Base-by-base conservation (phyloP, 1,140 invertebrate genomes). In the Drosophila nannoptera region DNA sequence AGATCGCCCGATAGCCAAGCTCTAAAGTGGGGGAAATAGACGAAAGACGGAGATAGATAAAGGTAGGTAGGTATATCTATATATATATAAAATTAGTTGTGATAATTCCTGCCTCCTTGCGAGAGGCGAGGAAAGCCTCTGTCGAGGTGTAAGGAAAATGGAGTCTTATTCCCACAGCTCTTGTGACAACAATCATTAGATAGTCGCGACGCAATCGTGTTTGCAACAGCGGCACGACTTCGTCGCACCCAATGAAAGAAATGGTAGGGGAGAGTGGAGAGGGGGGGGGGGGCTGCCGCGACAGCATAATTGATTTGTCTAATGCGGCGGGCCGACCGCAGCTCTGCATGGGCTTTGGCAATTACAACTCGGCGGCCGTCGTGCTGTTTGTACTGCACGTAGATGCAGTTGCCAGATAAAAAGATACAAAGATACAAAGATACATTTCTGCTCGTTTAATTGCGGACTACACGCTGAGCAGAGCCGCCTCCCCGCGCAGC, bases 401-500 rank as follows among this genome's bases (percentile, higher is more conserved):
- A 61, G 76, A 80, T 78, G 68, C 67, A 72, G 69, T 68, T 64
- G 60, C 43, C 32, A 73, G 77, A 80, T 76, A 73, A 74, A 78
- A 58, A 73, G 75, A 22, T 22, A 22, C 22, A n/a, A n/a, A n/a
- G n/a, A 77, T 77, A 61, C 75, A 60, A 70, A 83, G 80, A 83
- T 83, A 83, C 80, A 83, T 80, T 83, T 83, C 75, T 83, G 80
- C 61, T 83, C 78, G 72, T 74, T 83, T 83, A 83, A 83, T 83
- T 83, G 78, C 78, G 59, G 75, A 56, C 80, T 69, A 84, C 80
- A 83, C 48, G 80, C 73, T 84, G 78, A 16, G 40, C 36, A 16
- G 22, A 12, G 32, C 42, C 42, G 22, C 38, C 9, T 16, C 65
- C n/a, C 3, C n/a, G 2, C 35, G 7, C 40, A 5, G 5, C 40